These are phyloP conservation scores for Limosa lapponica DNA, from an alignment of 2,797 vertebrate species.

Conservation along the genomic window DNA sequence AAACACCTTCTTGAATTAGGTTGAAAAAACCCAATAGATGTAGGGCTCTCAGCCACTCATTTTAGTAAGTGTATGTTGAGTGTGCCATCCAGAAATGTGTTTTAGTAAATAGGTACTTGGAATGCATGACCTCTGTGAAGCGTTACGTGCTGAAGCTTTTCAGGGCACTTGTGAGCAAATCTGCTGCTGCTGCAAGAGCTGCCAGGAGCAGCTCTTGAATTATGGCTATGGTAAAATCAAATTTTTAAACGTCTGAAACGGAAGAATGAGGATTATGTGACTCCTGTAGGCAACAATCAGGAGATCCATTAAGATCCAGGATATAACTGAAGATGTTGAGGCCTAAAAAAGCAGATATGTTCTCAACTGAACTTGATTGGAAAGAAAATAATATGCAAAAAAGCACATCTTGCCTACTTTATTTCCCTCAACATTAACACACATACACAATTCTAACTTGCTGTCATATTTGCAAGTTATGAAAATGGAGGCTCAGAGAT, in stretches of 20 bases:
- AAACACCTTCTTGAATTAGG: neutral
- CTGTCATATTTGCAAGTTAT: neutral
- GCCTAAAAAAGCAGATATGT: neutral
- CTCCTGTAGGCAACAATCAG: neutral
- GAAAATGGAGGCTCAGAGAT: neutral
- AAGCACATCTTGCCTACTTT: fast-evolving
- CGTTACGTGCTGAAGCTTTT: neutral
- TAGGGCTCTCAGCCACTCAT: neutral
- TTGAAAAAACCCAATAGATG: neutral
- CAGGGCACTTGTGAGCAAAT: neutral
- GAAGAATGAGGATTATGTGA: neutral
- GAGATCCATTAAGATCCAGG: neutral
- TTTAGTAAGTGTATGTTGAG: neutral
- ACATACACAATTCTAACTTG: neutral
- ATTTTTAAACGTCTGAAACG: neutral
- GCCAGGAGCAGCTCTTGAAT: neutral
- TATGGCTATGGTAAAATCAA: neutral
- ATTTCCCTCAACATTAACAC: neutral
- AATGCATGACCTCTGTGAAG: neutral
- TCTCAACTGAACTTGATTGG: neutral
- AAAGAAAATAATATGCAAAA: neutral
- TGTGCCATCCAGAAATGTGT: neutral
- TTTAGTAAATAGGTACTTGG: neutral
- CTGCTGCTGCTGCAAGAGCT: neutral
- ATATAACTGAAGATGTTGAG: neutral